Evolutionary conservation across 2,888 invertebrate species (phyloP), one percentile per base, ranked within the genome.

Genomic region (Salticus scenicus): DNA sequence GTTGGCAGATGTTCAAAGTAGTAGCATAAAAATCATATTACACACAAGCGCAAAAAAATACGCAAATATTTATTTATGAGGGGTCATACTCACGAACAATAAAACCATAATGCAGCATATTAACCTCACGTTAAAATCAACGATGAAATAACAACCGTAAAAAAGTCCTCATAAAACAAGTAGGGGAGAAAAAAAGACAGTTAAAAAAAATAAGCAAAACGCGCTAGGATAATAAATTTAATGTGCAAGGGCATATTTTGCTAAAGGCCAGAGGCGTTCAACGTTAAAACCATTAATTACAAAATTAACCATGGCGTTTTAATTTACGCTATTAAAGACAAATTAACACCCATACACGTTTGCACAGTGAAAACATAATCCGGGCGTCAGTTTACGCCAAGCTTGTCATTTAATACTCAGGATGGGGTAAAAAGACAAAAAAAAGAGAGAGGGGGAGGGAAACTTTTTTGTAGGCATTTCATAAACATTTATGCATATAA

Each of bases 241-340:
- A 73, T 77, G 77, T 64, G 37, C 5, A 41, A 66, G 64, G 66
- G 73, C 17, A 4, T 67, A 66, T 57, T 42, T 71, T 66, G 41
- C 24, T 71, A 51, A 28, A 28, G 51, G 67, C 33, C 57, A 74
- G 74, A 81, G 81, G 81, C 76, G 76, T 82, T 82, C 64, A 74
- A 70, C 78, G 70, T 74, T 74, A 70, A 78, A 80, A 80, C 72
- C 80, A 86, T 86, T 86, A 80, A 86, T 86, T 72, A 86, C 75
- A 76, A 86, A 86, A 86, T 86, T 86, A 86, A 80, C 75, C 75
- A 75, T 75, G 86, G 86, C 80, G 79, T 86, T 80, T 86, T 80
- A 86, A 80, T 86, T 86, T 80, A 71, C 74, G 79, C 80, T 79
- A 86, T 86, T 80, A 86, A 86, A 86, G 78, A 86, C 80, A 86